Base-by-base conservation (phyloP, 1,140 invertebrate species). In the Geopemphigus sp. region DNA sequence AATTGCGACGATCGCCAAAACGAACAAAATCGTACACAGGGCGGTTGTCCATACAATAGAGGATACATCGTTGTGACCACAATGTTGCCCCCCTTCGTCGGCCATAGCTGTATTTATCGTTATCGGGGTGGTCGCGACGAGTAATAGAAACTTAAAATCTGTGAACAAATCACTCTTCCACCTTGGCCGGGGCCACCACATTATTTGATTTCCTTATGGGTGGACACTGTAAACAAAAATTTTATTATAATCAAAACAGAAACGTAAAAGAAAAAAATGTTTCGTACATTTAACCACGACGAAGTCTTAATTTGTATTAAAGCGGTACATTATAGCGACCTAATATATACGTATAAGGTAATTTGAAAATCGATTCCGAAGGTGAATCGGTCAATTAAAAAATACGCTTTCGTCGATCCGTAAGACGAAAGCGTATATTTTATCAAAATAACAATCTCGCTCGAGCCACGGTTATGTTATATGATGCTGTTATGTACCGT, bases 121-220 rank as follows among this genome's bases (percentile, higher is more conserved):
- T 1, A 39, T 26, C n/a, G 14, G 15, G 6, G 17, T 54, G 10
- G 19, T 53, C 24, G 24, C 17, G 24, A 29, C 24, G 17, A 72
- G 26, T 72, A 72, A 54, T 0, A 29, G 17, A 29, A 72, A 5
- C 29, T 15, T 29, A 29, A 26, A 54, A 54, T 29, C 10, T 1
- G 50, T 72, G 24, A 72, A 72, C 19, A 54, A 29, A 11, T 72
- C 26, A 54, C 50, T 29, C 47, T 72, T 72, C 68, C 68, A 72
- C 15, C 68, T 47, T 72, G 47, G 68, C 68, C 68, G 14, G 47
- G 68, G 68, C 68, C 68, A 72, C 68, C 68, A 72, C 68, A 72
- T 72, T 72, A 53, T 53, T 54, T 4, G 24, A 29, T 72, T 72
- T 29, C 19, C 15, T 29, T 14, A 72, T 24, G 10, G 15, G 24